Base-by-base conservation (phyloP, 2,113 vertebrate genomes). In the Apaloderma vittatum region DNA sequence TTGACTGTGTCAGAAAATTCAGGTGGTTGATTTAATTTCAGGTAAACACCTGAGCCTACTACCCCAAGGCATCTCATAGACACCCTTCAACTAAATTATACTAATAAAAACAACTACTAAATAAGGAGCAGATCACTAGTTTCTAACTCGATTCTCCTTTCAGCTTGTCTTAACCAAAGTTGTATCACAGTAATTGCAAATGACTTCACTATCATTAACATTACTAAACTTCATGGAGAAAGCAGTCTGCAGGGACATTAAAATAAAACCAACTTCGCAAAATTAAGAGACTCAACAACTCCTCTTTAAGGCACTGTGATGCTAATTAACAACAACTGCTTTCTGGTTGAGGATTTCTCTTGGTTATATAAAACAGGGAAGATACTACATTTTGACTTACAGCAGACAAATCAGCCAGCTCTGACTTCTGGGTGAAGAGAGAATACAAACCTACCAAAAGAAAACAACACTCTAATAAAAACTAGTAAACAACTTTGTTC, bases 221-320 rank as follows among this genome's bases (percentile, higher is more conserved):
- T 95, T 86, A 61, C 82, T 90, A 85, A 93, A 94, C 77, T 90
- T 95, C 86, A 83, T 51, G 45, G 59, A 74, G 88, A 93, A 96
- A 90, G 68, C 77, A 86, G 81, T 92, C 94, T 92, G 55, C 37
- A 46, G 70, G 67, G 90, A 93, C 74, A 65, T 84, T 65, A 90
- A 87, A 95, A 96, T 96, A 93, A 97, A 95, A 94, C 82, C 86
- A 94, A 81, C 91, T 96, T 89, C 57, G 27, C 86, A 91, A 92
- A 97, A 96, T 95, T 96, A 91, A 96, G 92, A 94, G 91, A 92
- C 71, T 95, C 88, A 88, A 87, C 63, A 95, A 95, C 73, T 95
- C 59, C 72, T 95, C 88, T 95, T 96, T 88, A 93, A 94, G 78
- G 57, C 71, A 75, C 59, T 79, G 63, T 74, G 48, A 94, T 94